phyloP scores from a whole-genome alignment of 37 sponge, comb jelly and placozoan species.

The Tethya wilhelma region DNA sequence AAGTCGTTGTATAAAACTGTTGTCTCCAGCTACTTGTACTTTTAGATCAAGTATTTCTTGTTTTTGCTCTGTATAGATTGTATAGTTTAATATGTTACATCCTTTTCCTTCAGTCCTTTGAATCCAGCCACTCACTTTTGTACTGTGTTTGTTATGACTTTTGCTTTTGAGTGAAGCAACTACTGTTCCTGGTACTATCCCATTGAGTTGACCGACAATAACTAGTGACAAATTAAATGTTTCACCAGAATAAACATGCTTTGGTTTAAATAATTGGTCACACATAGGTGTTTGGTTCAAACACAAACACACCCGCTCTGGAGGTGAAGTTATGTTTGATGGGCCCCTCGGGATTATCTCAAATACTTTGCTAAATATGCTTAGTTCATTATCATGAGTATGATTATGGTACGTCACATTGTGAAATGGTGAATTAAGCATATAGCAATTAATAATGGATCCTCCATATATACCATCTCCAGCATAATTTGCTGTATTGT shows the following conservation, averaged over 20 bases:
- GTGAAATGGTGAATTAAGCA: too few relatives aligned
- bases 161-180: background rate
- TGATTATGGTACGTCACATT: background rate
- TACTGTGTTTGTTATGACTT: background rate
- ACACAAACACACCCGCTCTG: background rate
- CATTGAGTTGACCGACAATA: conserved; percentile 10
- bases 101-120: background rate
- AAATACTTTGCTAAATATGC: too few relatives aligned
- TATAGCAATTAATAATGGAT: conserved; percentile 11
- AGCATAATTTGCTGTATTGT: conserved; percentile 13
- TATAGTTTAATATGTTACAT: background rate
- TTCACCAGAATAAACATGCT: conserved; percentile 15
- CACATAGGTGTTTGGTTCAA: too few relatives aligned
- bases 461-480: conserved; percentile 14
- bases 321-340: too few relatives aligned
- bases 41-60: background rate
- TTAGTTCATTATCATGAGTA: background rate
- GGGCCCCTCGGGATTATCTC: too few relatives aligned
- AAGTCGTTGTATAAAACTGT: background rate
- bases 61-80: background rate
- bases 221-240: background rate
- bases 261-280: background rate
- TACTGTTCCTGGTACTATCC: conserved; percentile 10
- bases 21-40: background rate
- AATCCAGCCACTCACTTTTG: too few relatives aligned